Base-by-base conservation (phyloP, 2,888 invertebrate genomes). In the Cyclophora punctaria region DNA sequence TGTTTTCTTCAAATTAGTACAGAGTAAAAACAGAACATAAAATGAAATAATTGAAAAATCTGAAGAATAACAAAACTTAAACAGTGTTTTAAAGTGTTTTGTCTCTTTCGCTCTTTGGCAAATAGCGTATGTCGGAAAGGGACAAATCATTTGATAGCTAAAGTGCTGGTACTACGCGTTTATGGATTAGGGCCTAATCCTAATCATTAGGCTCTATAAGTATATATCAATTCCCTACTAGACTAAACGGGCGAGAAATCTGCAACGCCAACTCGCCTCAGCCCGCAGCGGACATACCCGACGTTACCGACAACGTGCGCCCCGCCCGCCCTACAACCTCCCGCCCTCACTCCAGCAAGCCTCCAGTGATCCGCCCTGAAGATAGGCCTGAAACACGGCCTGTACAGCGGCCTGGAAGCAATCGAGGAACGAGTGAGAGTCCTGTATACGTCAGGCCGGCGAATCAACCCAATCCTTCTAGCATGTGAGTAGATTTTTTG, bases 171-270 rank as follows among this genome's bases (percentile, higher is more conserved):
- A 20, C 20, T 20, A 20, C 1, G 20, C 20, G 20, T 20, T 20
- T 20, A 20, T 2, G 20, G 2, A 20, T 1, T 1, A 20, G 20
- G 20, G 1, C 20, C 20, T 20, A 20, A n/a, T n/a, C n/a, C n/a
- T n/a, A n/a, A n/a, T n/a, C n/a, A n/a, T n/a, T n/a, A n/a, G n/a
- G n/a, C n/a, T n/a, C n/a, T n/a, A n/a, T n/a, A n/a, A 20, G 7
- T 33, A 7, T 7, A 5, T 43, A 3, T 35, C 3, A 63, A 35
- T 35, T 45, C 34, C n/a, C 35, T 45, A 6, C 7, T 6, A 35
- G 87, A 42, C 71, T 92, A 35, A 92, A 92, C 53, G 92, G 91
- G 0, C 79, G 90, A 54, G 90, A 90, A 48, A 90, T 92, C 5
- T 91, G 91, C 62, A 90, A 89, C 41, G 83, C 84, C 0, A 75